Percentiles rank a stretch among this genome's conserved stretches.
These are phyloP conservation scores for Drosophila fulvimacula DNA, from an alignment of 2,888 invertebrate species.

Conservation along the genomic window DNA sequence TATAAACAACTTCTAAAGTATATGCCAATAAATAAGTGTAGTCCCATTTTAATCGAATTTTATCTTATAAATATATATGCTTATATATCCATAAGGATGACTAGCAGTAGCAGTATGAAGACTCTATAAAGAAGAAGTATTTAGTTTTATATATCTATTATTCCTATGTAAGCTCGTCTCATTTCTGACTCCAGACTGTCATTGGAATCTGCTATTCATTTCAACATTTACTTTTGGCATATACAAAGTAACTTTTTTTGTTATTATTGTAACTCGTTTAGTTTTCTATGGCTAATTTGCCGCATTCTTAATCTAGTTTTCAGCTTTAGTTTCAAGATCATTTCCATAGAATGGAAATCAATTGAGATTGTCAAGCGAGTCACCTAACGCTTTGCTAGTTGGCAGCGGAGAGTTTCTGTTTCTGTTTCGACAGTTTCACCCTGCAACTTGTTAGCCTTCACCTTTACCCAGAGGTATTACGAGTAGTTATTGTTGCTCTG, in stretches of 20 bases:
- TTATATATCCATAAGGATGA: background rate
- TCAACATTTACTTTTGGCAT: conserved; percentile 7
- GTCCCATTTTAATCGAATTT: too few species aligned
- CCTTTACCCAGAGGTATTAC: conserved; percentile 34
- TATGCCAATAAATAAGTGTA: too few species aligned
- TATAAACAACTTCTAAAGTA: too few species aligned
- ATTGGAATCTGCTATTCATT: background rate
- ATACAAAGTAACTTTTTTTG: background rate
- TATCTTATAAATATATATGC: too few species aligned
- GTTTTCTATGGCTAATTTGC: conserved; percentile 6
- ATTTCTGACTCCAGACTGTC: background rate
- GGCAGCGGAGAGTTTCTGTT: conserved; percentile 1
- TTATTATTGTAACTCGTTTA: conserved; percentile 15
- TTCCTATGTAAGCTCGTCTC: background rate
- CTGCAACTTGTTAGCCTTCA: conserved; percentile 55
- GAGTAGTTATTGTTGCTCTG: background rate
- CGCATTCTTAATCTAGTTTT: conserved; percentile 35
- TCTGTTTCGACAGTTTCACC: conserved; percentile 45
- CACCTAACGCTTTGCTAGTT: conserved; percentile 31
- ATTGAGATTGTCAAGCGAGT: conserved; percentile 32
- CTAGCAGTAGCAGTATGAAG: background rate
- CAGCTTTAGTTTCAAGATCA: conserved; percentile 24
- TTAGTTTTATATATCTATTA: background rate
- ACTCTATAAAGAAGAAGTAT: background rate
- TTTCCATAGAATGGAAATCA: conserved; percentile 29